phyloP scores from a whole-genome alignment of 2,113 vertebrate genomes.

The Erinaceus europaeus region DNA sequence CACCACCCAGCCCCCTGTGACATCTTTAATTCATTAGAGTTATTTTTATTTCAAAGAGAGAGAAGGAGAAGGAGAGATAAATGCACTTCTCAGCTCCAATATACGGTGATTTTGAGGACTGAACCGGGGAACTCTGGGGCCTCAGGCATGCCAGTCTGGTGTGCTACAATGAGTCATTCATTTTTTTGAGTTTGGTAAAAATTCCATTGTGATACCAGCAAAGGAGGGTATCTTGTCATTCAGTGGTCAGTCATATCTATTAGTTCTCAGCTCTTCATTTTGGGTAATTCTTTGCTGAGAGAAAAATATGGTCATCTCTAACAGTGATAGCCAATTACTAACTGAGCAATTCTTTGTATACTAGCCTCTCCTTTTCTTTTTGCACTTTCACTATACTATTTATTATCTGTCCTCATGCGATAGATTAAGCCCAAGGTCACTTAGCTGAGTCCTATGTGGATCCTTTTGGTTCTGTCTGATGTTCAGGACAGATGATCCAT shows the following conservation, averaged over 20 bases:
- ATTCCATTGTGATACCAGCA: background rate
- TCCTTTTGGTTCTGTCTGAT: background rate
- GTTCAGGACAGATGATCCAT: background rate
- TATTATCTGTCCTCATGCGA: background rate
- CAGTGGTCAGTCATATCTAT: background rate
- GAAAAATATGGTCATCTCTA: background rate
- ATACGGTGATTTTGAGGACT: too few relatives aligned
- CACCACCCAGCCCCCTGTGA: too few relatives aligned
- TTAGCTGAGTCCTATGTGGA: background rate
- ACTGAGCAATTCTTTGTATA: background rate
- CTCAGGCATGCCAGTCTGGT: too few relatives aligned
- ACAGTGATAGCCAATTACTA: background rate
- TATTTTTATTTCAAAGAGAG: too few relatives aligned
- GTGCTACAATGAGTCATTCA: too few relatives aligned
- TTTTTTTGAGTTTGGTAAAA: background rate
- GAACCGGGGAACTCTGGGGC: too few relatives aligned
- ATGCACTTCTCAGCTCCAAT: too few relatives aligned
- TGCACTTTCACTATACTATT: background rate
- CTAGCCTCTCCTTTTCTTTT: too few relatives aligned
- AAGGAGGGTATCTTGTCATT: background rate
- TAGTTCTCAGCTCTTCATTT: background rate
- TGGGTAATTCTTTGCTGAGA: background rate
- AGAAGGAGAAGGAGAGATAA: too few relatives aligned
- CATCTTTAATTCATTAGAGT: too few relatives aligned
- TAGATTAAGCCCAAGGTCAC: background rate